Conservation (phyloP, 2,797 vertebrate species). For the Momotus momota region DNA sequence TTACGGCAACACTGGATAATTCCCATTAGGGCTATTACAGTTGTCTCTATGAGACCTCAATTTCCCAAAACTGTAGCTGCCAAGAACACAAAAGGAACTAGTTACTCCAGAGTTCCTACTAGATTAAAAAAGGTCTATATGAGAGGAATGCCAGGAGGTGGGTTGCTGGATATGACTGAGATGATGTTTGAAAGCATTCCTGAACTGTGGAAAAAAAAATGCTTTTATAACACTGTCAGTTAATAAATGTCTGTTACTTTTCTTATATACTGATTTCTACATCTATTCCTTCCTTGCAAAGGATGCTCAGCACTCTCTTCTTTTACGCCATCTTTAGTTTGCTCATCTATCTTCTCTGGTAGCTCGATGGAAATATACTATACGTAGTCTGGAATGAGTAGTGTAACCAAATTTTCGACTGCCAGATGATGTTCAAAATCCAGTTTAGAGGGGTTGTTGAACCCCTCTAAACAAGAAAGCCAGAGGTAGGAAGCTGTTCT, state of each 20-base stretch:
- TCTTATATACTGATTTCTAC: not conserved
- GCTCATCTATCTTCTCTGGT: not conserved
- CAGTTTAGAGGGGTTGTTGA: not conserved
- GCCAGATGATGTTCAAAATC: not conserved
- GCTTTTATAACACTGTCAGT: not conserved
- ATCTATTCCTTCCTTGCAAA: not conserved
- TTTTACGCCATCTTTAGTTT: not conserved
- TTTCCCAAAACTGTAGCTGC: not conserved
- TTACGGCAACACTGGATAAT: not conserved
- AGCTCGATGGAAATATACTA: not conserved
- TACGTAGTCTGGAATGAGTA: not conserved
- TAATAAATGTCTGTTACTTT: not conserved
- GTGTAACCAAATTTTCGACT: not conserved
- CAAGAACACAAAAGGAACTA: not conserved
- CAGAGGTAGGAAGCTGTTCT: not conserved
- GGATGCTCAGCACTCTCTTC: not conserved
- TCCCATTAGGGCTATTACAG: not conserved
- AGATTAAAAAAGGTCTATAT: not conserved
- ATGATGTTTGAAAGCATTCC: not conserved
- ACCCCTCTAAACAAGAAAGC: not conserved
- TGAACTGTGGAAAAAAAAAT: not conserved
- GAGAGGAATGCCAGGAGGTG: not conserved
- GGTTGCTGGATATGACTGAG: not conserved
- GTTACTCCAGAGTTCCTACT: not conserved
- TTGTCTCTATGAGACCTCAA: not conserved